phyloP scores from a whole-genome alignment of 1,140 invertebrate genomes.

The Eupeodes corollae region DNA sequence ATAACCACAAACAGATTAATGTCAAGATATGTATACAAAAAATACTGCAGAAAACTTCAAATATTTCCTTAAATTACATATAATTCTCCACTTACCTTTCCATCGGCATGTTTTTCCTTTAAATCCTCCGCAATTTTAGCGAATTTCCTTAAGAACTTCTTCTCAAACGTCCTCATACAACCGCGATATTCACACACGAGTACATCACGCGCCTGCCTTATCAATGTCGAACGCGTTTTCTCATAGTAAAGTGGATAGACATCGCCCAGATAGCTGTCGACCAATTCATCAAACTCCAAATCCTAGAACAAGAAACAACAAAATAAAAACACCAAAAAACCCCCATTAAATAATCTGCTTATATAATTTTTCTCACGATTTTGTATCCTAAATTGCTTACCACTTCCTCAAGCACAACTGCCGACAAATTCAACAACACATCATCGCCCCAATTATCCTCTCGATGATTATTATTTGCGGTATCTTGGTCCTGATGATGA shows the following conservation, averaged over 20 bases:
- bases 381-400: too few species aligned
- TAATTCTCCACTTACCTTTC: slow-evolving; percentile 32
- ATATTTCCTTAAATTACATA: too few species aligned
- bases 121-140: slow-evolving; percentile 42
- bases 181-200: slow-evolving; percentile 53
- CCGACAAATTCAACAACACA: too few species aligned
- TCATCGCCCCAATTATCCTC: too few species aligned
- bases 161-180: slow-evolving; percentile 48
- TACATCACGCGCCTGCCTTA: slow-evolving; percentile 54
- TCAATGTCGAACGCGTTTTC: slow-evolving; percentile 47
- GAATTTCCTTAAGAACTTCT: slow-evolving; percentile 51
- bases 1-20: too few species aligned
- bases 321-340: neutral
- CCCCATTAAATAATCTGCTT: too few species aligned
- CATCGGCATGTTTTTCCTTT: slow-evolving; percentile 32
- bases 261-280: slow-evolving; percentile 49
- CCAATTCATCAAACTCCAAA: slow-evolving; percentile 44
- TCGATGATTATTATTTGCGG: too few species aligned
- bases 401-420: too few species aligned
- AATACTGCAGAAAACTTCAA: too few species aligned
- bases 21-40: too few species aligned
- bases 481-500: too few species aligned
- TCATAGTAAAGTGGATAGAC: slow-evolving; percentile 46
- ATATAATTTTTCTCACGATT: too few species aligned
- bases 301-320: slow-evolving; percentile 11